Base-by-base conservation (phyloP, 2,113 vertebrate species). In the Syngnathus typhle region DNA sequence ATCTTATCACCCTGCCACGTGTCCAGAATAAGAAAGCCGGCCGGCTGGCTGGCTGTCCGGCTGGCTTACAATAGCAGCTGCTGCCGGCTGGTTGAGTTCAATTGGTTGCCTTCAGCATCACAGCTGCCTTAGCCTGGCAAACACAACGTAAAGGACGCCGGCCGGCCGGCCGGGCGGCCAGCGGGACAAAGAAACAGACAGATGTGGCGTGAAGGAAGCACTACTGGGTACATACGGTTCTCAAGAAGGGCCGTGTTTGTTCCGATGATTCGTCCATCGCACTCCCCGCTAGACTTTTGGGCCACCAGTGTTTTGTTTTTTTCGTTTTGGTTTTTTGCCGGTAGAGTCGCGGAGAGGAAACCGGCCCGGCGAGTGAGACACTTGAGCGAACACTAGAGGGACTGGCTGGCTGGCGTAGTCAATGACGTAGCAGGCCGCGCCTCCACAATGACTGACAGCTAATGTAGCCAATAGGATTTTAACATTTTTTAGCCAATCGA, bases 221-320 rank as follows among this genome's bases (percentile, higher is more conserved):
- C 47, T 47, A 54, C 21, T 12, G 71, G 60, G 47, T 79, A 88
- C 89, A 84, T 41, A 90, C 89, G 46, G 83, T 70, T 73, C 84
- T 86, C 72, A 89, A 60, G 10, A 90, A 88, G 39, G 88, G 89
- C 21, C 61, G 78, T 81, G 84, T 88, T 78, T 89, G 88, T 56
- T 89, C 85, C 68, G 65, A 65, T 0, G 83, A 65, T 52, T 82
- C 79, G 19, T 88, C 85, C 85, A 90, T 90, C 67, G 75, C 66
- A 74, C 46, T 72, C 64, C 68, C 37, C 9, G 55, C 69, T 44
- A 32, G 37, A 67, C 52, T 9, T 41, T 19, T 41, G 38, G 27
- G 10, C 23, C 21, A 16, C 46, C 39, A 70, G 64, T 54, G n/a
- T 69, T 18, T 21, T 32, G 32, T 47, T 49, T 49, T 49, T 46